A percentile compares a stretch with the other conserved stretches of the same genome.
These are phyloP conservation scores for Diachrysia chrysitis DNA, from an alignment of 2,888 invertebrate species.

Conservation along the genomic window DNA sequence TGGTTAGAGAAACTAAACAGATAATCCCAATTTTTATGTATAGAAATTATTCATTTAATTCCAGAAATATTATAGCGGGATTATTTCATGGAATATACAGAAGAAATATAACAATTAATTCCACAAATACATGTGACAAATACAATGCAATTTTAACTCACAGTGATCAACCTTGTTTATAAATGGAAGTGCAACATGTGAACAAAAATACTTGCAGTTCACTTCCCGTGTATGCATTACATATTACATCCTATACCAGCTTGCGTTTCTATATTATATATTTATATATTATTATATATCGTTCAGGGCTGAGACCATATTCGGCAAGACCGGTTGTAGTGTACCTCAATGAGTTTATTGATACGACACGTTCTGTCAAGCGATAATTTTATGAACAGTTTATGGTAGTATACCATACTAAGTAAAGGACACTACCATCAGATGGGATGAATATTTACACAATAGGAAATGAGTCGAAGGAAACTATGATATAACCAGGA, in stretches of 20 bases:
- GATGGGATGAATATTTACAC: no score
- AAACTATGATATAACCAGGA: no score
- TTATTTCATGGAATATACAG: no score
- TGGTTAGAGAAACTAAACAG: no score
- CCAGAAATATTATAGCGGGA: no score
- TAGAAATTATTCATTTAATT: no score
- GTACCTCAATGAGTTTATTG: constrained; percentile 37
- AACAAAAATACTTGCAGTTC: constrained; percentile 13
- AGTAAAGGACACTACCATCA: background rate
- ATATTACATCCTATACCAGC: constrained; percentile 28
- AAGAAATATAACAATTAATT: background rate
- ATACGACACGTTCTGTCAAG: constrained; percentile 42
- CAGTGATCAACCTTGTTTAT: constrained; percentile 19
- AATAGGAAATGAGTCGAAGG: no score
- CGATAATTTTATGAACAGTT: constrained; percentile 26
- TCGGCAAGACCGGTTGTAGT: constrained; percentile 27
- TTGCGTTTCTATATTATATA: no score
- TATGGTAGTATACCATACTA: constrained; percentile 10
- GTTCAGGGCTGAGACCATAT: constrained; percentile 50
- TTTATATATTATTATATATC: constrained; percentile 37
- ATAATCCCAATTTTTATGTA: no score
- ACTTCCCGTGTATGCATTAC: constrained; percentile 34
- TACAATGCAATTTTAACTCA: constrained; percentile 5
- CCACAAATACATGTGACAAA: background rate
- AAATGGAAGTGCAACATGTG: constrained; percentile 3